Base-by-base conservation (phyloP, 2,113 vertebrate species). In the Indicator indicator region DNA sequence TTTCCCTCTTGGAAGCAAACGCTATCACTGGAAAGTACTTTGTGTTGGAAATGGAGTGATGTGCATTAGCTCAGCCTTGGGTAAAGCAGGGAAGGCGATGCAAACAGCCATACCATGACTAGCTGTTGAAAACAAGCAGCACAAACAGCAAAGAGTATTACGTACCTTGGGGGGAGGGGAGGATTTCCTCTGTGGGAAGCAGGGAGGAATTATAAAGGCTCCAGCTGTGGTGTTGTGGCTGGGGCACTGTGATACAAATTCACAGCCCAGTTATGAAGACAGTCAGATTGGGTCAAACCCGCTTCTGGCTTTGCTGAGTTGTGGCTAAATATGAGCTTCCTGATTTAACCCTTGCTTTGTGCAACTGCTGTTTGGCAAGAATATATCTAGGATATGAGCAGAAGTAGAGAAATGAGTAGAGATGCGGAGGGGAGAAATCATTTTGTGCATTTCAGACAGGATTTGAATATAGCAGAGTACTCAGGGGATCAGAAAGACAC, bases 181-280 rank as follows among this genome's bases (percentile, higher is more conserved):
- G 30, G 32, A 30, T 46, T 75, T 84, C 20, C 11, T n/a, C 28
- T 14, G 3, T 21, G 65, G 26, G 36, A 85, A 78, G 56, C 27
- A 21, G 38, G 6, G 7, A 68, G 36, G 68, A 54, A 40, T 67
- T 55, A 27, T 23, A 20, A 32, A 44, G 38, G 42, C 14, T 79
- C 18, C 1, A 2, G 30, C 28, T 56, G 20, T 0, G 1, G 32
- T 36, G 20, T 2, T 1, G 30, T 12, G 5, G 32, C 48, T 67
- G 30, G 28, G 58, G 28, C 5, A 1, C 28, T 50, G 23, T 3
- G 5, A 24, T 27, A 54, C 12, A 15, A 50, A n/a, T 11, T 56
- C 9, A 4, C 9, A 48, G 63, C n/a, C 36, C 3, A 3, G 8
- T 38, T 55, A 44, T 3, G 1, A 23, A 44, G 11, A 4, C 30